Evolutionary conservation across 2,113 vertebrate genomes (phyloP), one percentile per base, ranked within the genome.

Genomic region (Stomatorhinus ivindoensis): DNA sequence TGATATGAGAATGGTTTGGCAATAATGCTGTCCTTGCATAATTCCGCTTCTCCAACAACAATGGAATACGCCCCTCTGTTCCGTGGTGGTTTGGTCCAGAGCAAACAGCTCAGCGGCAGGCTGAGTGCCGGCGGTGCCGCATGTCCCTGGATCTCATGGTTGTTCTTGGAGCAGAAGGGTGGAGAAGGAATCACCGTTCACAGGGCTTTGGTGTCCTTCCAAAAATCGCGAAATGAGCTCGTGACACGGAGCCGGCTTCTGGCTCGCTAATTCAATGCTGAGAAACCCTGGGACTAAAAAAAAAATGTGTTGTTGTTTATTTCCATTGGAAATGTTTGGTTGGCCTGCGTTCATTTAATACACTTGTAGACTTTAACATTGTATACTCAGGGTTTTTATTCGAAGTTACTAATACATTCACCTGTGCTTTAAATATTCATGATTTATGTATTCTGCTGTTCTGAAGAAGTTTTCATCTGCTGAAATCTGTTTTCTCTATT

Each of bases 121-220:
- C 46, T 44, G 27, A 31, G 31, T 39, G 21, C 27, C 2, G 2
- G 2, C 0, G 35, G 2, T 4, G 13, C 53, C 0, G 48, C 19
- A 3, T 24, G 39, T 13, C 35, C 53, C 31, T 21, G 69, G 17
- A 69, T 47, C 17, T 88, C 87, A 21, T 4, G 2, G 87, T 65
- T 65, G 39, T 65, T 88, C 17, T 88, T 65, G 87, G 87, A 88
- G 87, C 7, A 88, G 69, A 39, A 42, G 58, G n/a, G 10, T 50
- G 47, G 61, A 69, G 42, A 53, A 82, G 73, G n/a, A 65, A 88
- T 88, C 76, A 17, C 80, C 88, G 9, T n/a, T 9, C 48, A 53
- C 19, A 24, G 39, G 35, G 48, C 2, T 55, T 46, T 44, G 83
- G n/a, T 35, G 24, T 51, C 42, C 76, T 21, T 51, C 73, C 46